Evolutionary conservation across 64 coral and sea anemone genomes (phyloP), one percentile per base, ranked within the genome.

Genomic region (Stichodactyla helianthus): DNA sequence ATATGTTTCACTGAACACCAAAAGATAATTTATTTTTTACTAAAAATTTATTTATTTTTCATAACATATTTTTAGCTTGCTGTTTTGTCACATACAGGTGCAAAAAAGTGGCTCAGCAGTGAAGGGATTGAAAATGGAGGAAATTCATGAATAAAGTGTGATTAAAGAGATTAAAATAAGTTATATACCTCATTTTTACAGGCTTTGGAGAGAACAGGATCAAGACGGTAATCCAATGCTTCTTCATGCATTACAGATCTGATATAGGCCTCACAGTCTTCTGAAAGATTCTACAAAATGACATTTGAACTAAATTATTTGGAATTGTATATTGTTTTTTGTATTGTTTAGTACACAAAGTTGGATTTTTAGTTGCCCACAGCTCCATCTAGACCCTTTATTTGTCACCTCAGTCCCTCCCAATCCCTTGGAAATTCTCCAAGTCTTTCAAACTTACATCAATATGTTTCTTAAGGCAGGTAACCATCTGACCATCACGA

Each of bases 381-480:
- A 44, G 35, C 2, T 44, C 35, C 35, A 44, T 44, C 35, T 44
- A 44, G 35, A 44, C 35, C 35, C 35, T 44, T 44, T 44, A 44
- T 44, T 3, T 44, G 35, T 44, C 35, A 3, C 35, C 1, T 44
- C 35, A 44, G 0, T 3, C 35, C 35, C 35, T 44, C 35, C 35
- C 35, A 1, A 44, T 3, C 35, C 35, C 35, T 44, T 44, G 35
- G 35, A 44, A 44, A 44, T 44, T 44, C 56, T 16, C 56, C 2
- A 59, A 4, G 56, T 59, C 56, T 16, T 63, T 19, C 19, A n/a
- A 10, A 89, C 89, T 65, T 50, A 96, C 94, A 27, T 92, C 55
- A 10, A 90, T 79, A 53, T 93, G 15, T 79, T 93, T 90, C 85
- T 93, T 96, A 13, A 96, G 94, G 51, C 94, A 96, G 7, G 17